phyloP scores from a whole-genome alignment of 1,140 invertebrate genomes.

The Drosophila rufa region DNA sequence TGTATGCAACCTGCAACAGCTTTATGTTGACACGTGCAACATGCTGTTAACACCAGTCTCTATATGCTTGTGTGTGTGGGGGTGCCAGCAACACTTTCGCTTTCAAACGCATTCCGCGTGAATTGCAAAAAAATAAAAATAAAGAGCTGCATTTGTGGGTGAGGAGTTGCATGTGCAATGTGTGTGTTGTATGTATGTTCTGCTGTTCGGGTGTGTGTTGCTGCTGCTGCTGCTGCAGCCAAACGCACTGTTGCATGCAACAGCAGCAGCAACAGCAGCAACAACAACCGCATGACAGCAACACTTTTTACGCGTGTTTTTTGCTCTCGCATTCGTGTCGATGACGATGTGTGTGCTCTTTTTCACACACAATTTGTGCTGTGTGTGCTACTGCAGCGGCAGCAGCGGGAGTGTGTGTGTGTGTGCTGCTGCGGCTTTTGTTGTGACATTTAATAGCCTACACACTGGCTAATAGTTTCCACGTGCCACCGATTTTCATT shows the following conservation, averaged over 20 bases:
- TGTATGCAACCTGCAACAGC: constrained; percentile 65
- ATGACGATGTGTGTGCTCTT: constrained; percentile 51
- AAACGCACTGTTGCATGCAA: constrained; percentile 76
- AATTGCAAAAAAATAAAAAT: constrained; percentile 67
- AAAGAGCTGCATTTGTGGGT: constrained; percentile 54
- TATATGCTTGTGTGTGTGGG: constrained; percentile 3
- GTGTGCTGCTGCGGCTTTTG: constrained; percentile 54
- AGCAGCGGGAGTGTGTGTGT: constrained; percentile 16
- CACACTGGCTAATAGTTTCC: constrained; percentile 78
- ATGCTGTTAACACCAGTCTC: constrained; percentile 76
- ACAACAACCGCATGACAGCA: constrained; percentile 66
- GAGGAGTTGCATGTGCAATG: constrained; percentile 31
- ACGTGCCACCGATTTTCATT: constrained; percentile 75
- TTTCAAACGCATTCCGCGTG: constrained; percentile 79
- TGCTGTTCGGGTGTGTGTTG: constrained; percentile 7
- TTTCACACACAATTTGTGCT: constrained; percentile 78
- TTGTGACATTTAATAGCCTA: constrained; percentile 76
- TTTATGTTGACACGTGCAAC: constrained; percentile 79
- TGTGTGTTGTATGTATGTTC: constrained; percentile 17
- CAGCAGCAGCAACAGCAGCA: constrained; percentile 40
- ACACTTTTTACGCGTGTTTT: constrained; percentile 77
- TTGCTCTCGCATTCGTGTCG: constrained; percentile 41
- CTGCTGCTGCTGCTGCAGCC: constrained; percentile 47
- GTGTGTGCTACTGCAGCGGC: constrained; percentile 65
- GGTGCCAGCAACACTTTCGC: constrained; percentile 72